These are phyloP conservation scores for Drosophila navojoa DNA, from an alignment of 1,140 invertebrate genomes.

Conservation along the genomic window DNA sequence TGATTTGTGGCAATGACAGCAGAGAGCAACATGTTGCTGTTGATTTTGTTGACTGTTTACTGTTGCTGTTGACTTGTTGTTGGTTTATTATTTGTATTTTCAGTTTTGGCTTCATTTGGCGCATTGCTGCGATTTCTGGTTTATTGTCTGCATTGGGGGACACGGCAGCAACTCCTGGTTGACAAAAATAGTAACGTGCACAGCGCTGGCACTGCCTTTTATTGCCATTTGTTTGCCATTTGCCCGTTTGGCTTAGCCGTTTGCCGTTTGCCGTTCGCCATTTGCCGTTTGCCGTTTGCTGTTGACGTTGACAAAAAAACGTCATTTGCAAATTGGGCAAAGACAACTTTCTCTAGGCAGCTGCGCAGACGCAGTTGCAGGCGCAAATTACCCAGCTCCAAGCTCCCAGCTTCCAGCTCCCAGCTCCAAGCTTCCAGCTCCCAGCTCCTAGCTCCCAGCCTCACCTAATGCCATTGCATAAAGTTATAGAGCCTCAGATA, in stretches of 20 bases:
- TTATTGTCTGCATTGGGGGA: conserved; percentile 46
- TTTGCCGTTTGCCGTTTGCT: conserved; percentile 52
- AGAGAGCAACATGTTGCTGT: conserved; percentile 33
- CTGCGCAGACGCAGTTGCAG: conserved; percentile 52
- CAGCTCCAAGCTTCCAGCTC: background rate
- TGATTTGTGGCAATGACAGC: conserved; percentile 59
- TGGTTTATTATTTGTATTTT: conserved; percentile 31
- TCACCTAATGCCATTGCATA: conserved; percentile 65
- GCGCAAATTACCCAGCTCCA: conserved; percentile 43
- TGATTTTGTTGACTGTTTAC: conserved; percentile 28
- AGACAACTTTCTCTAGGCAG: conserved; percentile 81
- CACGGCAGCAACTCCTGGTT: conserved; percentile 53
- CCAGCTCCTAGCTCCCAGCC: conserved; percentile 10
- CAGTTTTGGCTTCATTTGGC: conserved; percentile 52
- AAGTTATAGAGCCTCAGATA: conserved; percentile 71
- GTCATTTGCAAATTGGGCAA: conserved; percentile 82
- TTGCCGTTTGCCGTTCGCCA: conserved; percentile 57
- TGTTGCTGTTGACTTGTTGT: conserved; percentile 26
- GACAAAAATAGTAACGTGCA: conserved; percentile 78
- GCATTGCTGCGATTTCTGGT: conserved; percentile 53
- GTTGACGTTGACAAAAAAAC: conserved; percentile 82
- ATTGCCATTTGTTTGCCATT: conserved; percentile 72
- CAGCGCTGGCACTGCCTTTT: conserved; percentile 72
- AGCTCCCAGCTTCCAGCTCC: conserved; percentile 1
- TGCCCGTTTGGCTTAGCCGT: conserved; percentile 64